Evolutionary conservation across 2,888 invertebrate species (phyloP), one percentile per base, ranked within the genome.

Genomic region (Campaea margaritaria): DNA sequence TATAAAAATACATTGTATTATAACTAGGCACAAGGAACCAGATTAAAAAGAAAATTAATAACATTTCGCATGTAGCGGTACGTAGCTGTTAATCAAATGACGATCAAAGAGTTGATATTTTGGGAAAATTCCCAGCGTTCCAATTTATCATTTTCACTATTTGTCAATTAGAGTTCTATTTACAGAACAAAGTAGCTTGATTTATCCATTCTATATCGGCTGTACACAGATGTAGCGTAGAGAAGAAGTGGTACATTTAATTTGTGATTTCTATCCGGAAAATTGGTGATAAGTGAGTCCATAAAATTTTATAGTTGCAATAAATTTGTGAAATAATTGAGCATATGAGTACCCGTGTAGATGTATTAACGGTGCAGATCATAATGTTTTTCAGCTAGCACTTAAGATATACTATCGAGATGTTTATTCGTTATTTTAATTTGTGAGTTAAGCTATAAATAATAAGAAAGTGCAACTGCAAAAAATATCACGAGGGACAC

Each of bases 101-200:
- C 81, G 91, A 92, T 92, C 92, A 92, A 92, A 92, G 91, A 78
- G 75, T 8, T 59, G 43, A 72, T 91, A 91, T 91, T 91, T 92
- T 81, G 68, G 85, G 89, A 89, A 81, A 84, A 84, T 89, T 85
- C 86, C 82, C 86, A 81, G 78, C 83, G 81, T 78, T 74, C 81
- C 85, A 87, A 92, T 92, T 89, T 86, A 91, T 92, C 91, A 91
- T 91, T 89, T 86, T 85, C 80, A 89, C 91, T 91, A 92, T 92
- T 92, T 92, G 91, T 92, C 91, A 91, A 92, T 92, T 92, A 92
- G 86, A 82, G 85, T 71, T 79, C 89, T 89, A 91, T 91, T 89
- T 89, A 88, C 83, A 85, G 87, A 80, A 75, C 83, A 85, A 86
- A 88, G 87, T 84, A 81, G 83, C 81, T 78, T 89, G 91, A 91